A percentile compares a stretch with the other conserved stretches of the same genome.
Conservation (phyloP, 2,797 vertebrate species). For the Ctenopoma multispine region DNA sequence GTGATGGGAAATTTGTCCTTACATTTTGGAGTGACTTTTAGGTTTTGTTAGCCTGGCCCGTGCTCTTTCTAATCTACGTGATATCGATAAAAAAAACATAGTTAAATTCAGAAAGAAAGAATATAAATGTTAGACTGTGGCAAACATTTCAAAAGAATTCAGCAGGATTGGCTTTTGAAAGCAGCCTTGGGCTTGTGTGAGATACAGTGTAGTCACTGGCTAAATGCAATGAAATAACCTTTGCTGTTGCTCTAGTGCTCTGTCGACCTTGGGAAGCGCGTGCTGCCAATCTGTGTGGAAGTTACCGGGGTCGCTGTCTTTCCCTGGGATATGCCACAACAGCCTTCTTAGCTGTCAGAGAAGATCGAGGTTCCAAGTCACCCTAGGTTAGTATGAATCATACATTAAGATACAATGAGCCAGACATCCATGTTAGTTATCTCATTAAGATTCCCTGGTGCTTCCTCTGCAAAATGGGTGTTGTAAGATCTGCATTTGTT, state of each 20-base stretch:
- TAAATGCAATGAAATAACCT: constrained; percentile 70
- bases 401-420: constrained; percentile 71
- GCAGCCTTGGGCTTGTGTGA: constrained; percentile 63
- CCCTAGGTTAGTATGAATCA: constrained; percentile 75
- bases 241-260: constrained; percentile 59
- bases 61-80: constrained; percentile 64
- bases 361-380: constrained; percentile 73
- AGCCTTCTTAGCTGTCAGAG: constrained; percentile 76
- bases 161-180: constrained; percentile 60
- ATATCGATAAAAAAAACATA: constrained; percentile 45
- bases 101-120: constrained; percentile 67
- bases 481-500: constrained; percentile 15
- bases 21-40: constrained; percentile 64
- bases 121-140: constrained; percentile 64
- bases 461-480: constrained; percentile 16
- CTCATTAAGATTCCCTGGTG: constrained; percentile 62
- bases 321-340: constrained; percentile 69
- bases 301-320: constrained; percentile 60
- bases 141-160: constrained; percentile 61
- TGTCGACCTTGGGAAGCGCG: constrained; percentile 71
- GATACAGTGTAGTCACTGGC: constrained; percentile 58
- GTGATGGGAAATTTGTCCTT: constrained; percentile 63
- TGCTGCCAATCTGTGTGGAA: constrained; percentile 65
- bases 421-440: constrained; percentile 43
- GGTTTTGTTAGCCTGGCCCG: constrained; percentile 55